A percentile compares a stretch with the other conserved stretches of the same genome.
Conservation (phyloP, 2,888 invertebrate species). For the Brachyptera risi region DNA sequence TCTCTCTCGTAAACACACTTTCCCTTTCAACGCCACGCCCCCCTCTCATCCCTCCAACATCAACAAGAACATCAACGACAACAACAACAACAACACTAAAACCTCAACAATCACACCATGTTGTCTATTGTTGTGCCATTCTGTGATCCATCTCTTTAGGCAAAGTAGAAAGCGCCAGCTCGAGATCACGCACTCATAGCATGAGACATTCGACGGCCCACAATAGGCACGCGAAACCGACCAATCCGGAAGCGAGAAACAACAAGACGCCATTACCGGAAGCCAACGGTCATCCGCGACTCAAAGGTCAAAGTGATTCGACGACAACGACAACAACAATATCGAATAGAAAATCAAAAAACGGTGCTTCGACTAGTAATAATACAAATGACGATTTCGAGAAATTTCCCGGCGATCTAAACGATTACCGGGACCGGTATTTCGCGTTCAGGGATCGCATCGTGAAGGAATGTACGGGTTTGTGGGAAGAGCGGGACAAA, state of each 20-base stretch:
- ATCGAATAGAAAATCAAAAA: constrained; percentile 22
- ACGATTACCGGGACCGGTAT: constrained; percentile 37
- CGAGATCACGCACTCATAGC: neutral
- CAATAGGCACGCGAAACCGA: constrained; percentile 32
- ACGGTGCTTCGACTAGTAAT: constrained; percentile 17
- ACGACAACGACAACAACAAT: constrained; percentile 35
- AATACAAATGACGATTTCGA: constrained; percentile 31
- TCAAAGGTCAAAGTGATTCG: constrained; percentile 46
- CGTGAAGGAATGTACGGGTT: constrained; percentile 29
- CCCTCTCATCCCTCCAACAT: no score
- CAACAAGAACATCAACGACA: no score
- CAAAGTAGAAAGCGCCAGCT: constrained; percentile 53
- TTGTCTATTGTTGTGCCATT: constrained; percentile 28
- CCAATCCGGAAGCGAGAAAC: no score
- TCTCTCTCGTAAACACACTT: neutral
- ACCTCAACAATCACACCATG: neutral
- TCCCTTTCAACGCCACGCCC: neutral
- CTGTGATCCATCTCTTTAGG: constrained; percentile 44
- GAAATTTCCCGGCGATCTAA: constrained; percentile 33
- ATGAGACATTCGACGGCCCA: constrained; percentile 12
- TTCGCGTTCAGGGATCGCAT: constrained; percentile 31
- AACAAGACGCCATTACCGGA: constrained; percentile 41
- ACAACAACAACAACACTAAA: constrained; percentile 1
- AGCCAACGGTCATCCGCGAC: constrained; percentile 50
- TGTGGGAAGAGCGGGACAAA: constrained; percentile 64